Base-by-base conservation (phyloP, 2,888 invertebrate species). In the Abscondita cerata region DNA sequence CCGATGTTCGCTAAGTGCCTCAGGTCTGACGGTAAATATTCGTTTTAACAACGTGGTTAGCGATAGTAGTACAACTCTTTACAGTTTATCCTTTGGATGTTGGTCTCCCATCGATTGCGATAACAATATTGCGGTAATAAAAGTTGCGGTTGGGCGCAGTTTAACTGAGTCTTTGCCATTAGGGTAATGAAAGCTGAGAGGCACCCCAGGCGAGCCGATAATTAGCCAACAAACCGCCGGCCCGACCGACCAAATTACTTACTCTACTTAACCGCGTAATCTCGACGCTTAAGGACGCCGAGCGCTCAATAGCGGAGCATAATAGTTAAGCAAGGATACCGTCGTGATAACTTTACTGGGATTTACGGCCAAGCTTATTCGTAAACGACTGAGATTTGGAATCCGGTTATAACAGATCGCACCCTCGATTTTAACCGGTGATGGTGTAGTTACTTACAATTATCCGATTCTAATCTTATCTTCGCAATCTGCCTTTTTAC, bases 171-270 rank as follows among this genome's bases (percentile, higher is more conserved):
- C 66, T 67, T 61, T 59, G 66, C 73, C 75, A 75, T 76, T 76
- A 75, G 72, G 71, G 74, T 77, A 77, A 77, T 77, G 77, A 75
- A 76, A 76, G 73, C 73, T 67, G 73, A 72, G 74, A 75, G 73
- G 73, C 71, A 69, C 75, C 72, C 64, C 68, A 72, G 72, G 73
- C 75, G 70, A 74, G 69, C 77, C 77, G 78, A 77, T 78, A 78
- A 78, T 78, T 78, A 78, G 76, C 76, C 77, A 76, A 77, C 78
- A 76, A 77, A 77, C 78, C 77, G 73, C 74, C 72, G 68, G 65
- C 71, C 72, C 75, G 70, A 68, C 73, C 77, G 74, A 74, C 76
- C 72, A 75, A 78, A 77, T 78, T 77, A 78, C 77, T 78, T 78
- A 77, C 73, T 76, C 76, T 75, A 75, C 76, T 76, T 75, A 76